phyloP scores from a whole-genome alignment of 2,113 vertebrate species.

The Hippocampus comes region DNA sequence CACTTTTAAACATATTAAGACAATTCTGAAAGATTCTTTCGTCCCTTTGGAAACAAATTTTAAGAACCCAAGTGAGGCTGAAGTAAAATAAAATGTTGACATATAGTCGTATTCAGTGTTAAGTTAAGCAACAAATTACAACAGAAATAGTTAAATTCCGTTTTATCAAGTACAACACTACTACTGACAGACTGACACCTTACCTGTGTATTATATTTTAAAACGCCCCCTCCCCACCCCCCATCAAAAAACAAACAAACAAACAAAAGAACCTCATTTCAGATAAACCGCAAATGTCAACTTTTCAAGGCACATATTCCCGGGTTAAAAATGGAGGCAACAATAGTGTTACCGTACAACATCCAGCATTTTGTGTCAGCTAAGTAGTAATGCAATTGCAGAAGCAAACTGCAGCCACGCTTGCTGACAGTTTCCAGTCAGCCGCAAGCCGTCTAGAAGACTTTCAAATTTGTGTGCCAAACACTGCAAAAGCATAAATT shows the following conservation, averaged over 20 bases:
- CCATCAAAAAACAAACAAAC: background rate
- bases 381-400: background rate
- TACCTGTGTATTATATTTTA: background rate
- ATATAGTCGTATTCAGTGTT: background rate
- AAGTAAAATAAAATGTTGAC: background rate
- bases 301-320: background rate
- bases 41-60: too few species aligned
- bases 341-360: too few species aligned
- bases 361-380: background rate
- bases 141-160: background rate
- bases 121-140: background rate
- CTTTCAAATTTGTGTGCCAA: too few species aligned
- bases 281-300: background rate
- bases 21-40: too few species aligned
- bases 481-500: too few species aligned
- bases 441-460: background rate
- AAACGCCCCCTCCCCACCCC: background rate
- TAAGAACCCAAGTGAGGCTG: too few species aligned
- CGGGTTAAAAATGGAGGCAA: background rate
- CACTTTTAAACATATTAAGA: too few species aligned
- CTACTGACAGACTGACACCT: background rate
- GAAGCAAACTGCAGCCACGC: background rate
- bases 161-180: background rate
- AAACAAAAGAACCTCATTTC: background rate
- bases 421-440: too few species aligned